These are phyloP conservation scores for Sander vitreus DNA, from an alignment of 2,113 vertebrate species.

Conservation along the genomic window DNA sequence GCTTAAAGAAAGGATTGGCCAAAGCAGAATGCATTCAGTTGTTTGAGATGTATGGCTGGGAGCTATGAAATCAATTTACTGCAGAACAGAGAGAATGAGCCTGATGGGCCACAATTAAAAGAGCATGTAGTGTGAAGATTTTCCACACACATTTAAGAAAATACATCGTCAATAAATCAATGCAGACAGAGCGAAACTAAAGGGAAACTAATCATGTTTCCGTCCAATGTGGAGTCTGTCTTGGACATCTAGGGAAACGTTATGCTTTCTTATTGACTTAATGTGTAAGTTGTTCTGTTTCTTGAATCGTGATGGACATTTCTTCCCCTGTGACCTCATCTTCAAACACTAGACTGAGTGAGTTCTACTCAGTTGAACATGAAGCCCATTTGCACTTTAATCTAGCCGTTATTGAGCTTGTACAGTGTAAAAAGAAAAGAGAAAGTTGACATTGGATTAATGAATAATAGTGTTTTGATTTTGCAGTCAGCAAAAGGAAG, in stretches of 20 bases:
- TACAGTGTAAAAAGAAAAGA: slow-evolving; percentile 15
- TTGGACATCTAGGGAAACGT: slow-evolving; percentile 33
- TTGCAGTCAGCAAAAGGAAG: slow-evolving; percentile 11
- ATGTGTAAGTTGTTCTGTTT: slow-evolving; percentile 34
- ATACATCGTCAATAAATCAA: slow-evolving; percentile 65
- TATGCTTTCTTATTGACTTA: slow-evolving; percentile 44
- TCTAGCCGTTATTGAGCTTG: slow-evolving; percentile 19
- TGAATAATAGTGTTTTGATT: slow-evolving; percentile 37
- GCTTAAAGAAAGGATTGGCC: slow-evolving; percentile 41
- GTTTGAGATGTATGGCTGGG: slow-evolving; percentile 51
- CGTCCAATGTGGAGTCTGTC: slow-evolving; percentile 28
- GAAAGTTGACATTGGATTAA: slow-evolving; percentile 32
- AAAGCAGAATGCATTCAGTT: slow-evolving; percentile 35
- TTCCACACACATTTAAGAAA: slow-evolving; percentile 53
- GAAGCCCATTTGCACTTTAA: slow-evolving; percentile 39
- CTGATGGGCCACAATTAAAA: slow-evolving; percentile 59
- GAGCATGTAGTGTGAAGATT: slow-evolving; percentile 57
- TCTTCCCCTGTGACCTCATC: slow-evolving; percentile 39
- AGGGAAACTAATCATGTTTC: slow-evolving; percentile 58
- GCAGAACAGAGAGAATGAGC: slow-evolving; percentile 35
- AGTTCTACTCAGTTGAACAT: slow-evolving; percentile 36
- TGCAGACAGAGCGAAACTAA: slow-evolving; percentile 61
- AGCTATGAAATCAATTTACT: slow-evolving; percentile 66
- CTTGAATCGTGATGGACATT: slow-evolving; percentile 35
- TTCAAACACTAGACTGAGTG: slow-evolving; percentile 40